phyloP scores from a whole-genome alignment of 2,797 vertebrate species.

The Scolopax rusticola region DNA sequence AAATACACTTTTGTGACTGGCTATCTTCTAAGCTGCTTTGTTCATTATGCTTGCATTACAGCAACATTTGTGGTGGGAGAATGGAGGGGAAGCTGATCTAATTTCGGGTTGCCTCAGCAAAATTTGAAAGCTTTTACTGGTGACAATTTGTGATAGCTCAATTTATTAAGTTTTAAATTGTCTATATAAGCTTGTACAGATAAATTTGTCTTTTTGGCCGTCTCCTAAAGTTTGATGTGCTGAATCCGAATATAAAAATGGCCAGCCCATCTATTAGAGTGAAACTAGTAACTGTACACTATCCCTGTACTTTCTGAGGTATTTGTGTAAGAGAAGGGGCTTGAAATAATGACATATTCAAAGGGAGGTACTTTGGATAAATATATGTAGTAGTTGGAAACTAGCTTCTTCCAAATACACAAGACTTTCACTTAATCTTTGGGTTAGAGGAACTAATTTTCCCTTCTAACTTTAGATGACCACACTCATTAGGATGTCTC shows the following conservation, averaged over 20 bases:
- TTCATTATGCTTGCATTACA: background rate
- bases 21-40: background rate
- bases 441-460: background rate
- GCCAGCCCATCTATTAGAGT: background rate
- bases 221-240: background rate
- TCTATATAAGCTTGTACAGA: background rate
- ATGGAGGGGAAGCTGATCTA: background rate
- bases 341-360: background rate
- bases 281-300: background rate
- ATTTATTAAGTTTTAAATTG: background rate
- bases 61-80: background rate
- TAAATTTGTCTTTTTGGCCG: accelerated
- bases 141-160: background rate
- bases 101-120: background rate
- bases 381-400: background rate
- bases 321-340: background rate
- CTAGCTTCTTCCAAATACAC: background rate
- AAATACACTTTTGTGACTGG: background rate
- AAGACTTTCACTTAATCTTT: background rate
- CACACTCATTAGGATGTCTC: background rate
- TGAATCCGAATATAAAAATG: background rate
- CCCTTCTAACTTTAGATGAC: background rate
- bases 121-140: background rate
- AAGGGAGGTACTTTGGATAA: background rate
- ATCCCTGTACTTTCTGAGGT: background rate